Evolutionary conservation across 2,888 invertebrate genomes (phyloP).

Genomic region (Lycocerus yunnanus): DNA sequence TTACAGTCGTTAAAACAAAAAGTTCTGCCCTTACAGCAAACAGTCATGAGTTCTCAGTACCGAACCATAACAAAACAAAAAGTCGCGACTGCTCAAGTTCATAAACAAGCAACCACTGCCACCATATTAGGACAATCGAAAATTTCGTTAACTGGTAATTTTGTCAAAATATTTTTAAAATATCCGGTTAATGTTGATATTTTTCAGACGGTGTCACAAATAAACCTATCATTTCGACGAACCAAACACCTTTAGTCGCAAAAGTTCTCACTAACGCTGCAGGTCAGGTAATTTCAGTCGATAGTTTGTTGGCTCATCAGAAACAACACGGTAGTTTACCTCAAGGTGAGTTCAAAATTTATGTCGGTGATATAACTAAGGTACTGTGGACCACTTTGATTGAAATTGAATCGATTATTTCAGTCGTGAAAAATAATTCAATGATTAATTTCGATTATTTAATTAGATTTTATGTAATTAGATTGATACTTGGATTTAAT

Average conservation of each 20-base stretch:
- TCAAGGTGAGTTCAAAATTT: conserved; percentile 57
- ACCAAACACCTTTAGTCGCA: conserved; percentile 66
- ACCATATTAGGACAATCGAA: conserved; percentile 45
- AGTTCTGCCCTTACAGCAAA: conserved; percentile 49
- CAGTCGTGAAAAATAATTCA: too few relatives aligned
- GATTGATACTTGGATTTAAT: too few relatives aligned
- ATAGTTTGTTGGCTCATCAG: conserved; percentile 62
- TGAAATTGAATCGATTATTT: too few relatives aligned
- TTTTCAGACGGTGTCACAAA: conserved; percentile 52
- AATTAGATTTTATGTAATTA: too few relatives aligned
- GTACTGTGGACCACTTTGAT: too few relatives aligned
- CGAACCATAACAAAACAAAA: conserved; percentile 54
- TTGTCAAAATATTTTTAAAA: conserved; percentile 7
- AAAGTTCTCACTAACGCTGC: conserved; percentile 74
- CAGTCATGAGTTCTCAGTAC: conserved; percentile 43
- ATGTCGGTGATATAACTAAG: too few relatives aligned
- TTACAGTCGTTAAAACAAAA: conserved; percentile 55
- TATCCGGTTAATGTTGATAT: conserved; percentile 6
- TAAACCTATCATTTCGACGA: conserved; percentile 52
- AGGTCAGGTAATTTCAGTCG: conserved; percentile 64
- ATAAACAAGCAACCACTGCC: conserved; percentile 49
- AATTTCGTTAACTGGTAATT: conserved; percentile 43
- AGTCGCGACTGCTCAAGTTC: conserved; percentile 52
- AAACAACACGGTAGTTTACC: conserved; percentile 55
- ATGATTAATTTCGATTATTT: too few relatives aligned